Conservation (phyloP, 2,797 vertebrate genomes). For the Decapterus maruadsi region DNA sequence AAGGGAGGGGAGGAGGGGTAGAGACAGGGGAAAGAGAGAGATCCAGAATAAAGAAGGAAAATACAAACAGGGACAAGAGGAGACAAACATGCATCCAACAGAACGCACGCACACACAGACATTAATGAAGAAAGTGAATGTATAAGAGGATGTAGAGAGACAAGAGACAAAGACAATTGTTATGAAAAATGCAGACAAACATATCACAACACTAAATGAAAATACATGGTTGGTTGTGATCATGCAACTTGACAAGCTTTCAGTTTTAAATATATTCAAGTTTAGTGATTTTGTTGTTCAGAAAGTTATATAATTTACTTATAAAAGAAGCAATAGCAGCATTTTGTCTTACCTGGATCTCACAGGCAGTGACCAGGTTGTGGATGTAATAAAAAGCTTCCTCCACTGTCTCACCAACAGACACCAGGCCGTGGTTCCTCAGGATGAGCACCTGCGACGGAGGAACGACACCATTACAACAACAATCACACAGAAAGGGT, state of each 20-base stretch:
- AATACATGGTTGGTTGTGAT: neutral
- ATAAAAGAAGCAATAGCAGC: neutral
- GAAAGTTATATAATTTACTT: no score
- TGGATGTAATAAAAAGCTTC: slow-evolving; percentile 98
- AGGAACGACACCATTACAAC: neutral
- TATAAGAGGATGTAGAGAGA: slow-evolving; percentile 35
- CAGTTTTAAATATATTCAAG: no score
- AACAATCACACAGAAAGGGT: no score
- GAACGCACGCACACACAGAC: slow-evolving; percentile 2
- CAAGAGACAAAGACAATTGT: slow-evolving; percentile 45
- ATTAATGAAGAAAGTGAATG: slow-evolving; percentile 39
- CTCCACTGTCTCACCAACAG: slow-evolving; percentile 95
- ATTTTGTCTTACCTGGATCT: slow-evolving; percentile 92
- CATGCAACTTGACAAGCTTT: neutral
- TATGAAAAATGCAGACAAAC: slow-evolving; percentile 53
- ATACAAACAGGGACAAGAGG: slow-evolving; percentile 13
- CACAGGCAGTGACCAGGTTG: slow-evolving; percentile 95
- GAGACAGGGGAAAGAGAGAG: slow-evolving; percentile 19
- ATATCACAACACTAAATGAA: slow-evolving; percentile 7
- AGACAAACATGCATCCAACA: neutral
- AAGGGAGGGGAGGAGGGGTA: neutral
- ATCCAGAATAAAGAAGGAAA: slow-evolving; percentile 36
- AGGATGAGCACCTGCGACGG: slow-evolving; percentile 92
- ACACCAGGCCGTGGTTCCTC: slow-evolving; percentile 95
- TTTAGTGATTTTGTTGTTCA: no score